Evolutionary conservation across 2,113 vertebrate species (phyloP).

Genomic region (Orycteropus afer): DNA sequence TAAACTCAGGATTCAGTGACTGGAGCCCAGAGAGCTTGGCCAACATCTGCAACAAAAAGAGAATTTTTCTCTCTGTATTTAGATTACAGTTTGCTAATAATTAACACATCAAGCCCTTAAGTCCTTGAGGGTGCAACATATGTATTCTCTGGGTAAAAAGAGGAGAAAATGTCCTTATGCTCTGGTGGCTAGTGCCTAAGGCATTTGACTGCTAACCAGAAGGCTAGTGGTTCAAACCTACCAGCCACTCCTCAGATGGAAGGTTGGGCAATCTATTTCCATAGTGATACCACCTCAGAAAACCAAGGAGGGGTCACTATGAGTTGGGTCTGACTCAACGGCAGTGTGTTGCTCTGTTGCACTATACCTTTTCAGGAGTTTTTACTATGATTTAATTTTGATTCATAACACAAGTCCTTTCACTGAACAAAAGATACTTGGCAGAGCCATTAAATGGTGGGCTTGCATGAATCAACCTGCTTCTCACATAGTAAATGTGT

Average conservation of each 20-base stretch:
- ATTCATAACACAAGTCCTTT: not conserved
- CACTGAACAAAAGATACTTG: not conserved
- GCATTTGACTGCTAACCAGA: too few relatives aligned
- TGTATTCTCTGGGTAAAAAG: not conserved
- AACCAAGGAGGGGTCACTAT: too few relatives aligned
- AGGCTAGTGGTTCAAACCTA: too few relatives aligned
- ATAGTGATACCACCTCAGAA: too few relatives aligned
- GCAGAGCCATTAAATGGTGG: not conserved
- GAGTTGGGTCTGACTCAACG: too few relatives aligned
- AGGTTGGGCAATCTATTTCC: too few relatives aligned
- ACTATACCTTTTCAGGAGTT: not conserved
- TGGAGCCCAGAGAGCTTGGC: not conserved
- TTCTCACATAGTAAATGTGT: not conserved
- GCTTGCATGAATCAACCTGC: not conserved
- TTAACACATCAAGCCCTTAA: not conserved
- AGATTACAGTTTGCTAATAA: not conserved
- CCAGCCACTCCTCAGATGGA: too few relatives aligned
- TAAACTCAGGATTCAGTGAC: not conserved
- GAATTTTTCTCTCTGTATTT: not conserved
- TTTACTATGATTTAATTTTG: not conserved
- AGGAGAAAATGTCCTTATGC: not conserved
- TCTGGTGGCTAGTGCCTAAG: too few relatives aligned
- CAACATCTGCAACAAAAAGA: not conserved
- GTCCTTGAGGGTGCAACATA: not conserved
- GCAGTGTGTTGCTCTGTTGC: too few relatives aligned